These are phyloP conservation scores for Mus minutoides DNA, from an alignment of 2,797 vertebrate genomes.

Conservation along the genomic window DNA sequence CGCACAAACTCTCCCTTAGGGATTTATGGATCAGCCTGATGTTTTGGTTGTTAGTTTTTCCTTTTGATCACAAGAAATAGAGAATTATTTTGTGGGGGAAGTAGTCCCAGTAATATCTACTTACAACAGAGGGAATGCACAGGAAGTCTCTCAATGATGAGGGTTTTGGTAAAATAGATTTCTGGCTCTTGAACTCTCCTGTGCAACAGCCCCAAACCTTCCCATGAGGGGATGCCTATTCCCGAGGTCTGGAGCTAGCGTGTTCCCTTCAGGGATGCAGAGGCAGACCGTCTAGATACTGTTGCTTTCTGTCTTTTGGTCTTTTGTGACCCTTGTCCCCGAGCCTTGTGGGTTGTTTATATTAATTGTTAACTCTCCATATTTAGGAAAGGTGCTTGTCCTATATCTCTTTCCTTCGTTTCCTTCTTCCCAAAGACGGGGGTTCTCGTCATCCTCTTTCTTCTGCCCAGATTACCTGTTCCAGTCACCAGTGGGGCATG, in stretches of 20 bases:
- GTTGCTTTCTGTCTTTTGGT: not conserved
- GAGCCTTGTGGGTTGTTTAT: not conserved
- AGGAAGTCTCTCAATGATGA: not conserved
- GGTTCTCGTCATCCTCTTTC: not conserved
- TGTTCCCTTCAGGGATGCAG: not conserved
- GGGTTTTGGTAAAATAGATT: not conserved
- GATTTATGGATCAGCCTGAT: not conserved
- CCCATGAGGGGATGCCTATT: not conserved
- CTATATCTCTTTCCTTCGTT: not conserved
- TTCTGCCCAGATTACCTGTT: not conserved
- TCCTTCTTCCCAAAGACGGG: not conserved
- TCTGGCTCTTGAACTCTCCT: not conserved
- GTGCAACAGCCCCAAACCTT: too few relatives aligned
- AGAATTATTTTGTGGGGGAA: not conserved
- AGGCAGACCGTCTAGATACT: too few relatives aligned
- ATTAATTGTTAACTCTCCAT: not conserved
- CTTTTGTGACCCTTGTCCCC: not conserved
- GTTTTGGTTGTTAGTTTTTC: not conserved
- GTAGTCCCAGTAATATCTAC: not conserved
- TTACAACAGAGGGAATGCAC: not conserved
- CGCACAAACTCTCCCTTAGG: not conserved
- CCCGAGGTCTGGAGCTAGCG: not conserved
- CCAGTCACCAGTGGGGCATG: not conserved
- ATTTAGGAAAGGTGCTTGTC: not conserved
- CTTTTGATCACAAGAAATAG: slow-evolving; percentile 1